These are phyloP conservation scores for Luehdorfia chinensis DNA, from an alignment of 1,140 invertebrate species.

Conservation along the genomic window DNA sequence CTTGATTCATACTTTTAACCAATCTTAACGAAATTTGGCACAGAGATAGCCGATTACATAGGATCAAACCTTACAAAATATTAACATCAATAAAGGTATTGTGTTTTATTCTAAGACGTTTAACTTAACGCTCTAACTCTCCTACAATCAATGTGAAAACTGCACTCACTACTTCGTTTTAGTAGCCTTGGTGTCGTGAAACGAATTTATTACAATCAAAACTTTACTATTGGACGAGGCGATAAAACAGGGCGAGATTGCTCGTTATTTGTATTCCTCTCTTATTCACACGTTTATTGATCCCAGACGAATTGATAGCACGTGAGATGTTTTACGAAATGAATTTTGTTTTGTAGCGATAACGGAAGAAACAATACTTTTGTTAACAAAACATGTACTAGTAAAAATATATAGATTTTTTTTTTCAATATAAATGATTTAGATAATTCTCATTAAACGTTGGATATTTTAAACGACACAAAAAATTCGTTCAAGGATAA, in stretches of 20 bases:
- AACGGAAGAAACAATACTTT: not conserved
- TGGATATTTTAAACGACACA: too few species aligned
- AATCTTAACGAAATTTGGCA: too few species aligned
- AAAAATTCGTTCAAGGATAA: too few species aligned
- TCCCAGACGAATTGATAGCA: slow-evolving; percentile 12
- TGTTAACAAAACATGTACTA: not conserved
- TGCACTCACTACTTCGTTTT: slow-evolving; percentile 8
- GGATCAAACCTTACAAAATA: too few species aligned
- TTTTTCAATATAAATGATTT: too few species aligned
- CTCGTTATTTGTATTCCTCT: slow-evolving; percentile 16
- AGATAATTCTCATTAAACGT: too few species aligned
- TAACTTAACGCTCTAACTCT: too few species aligned
- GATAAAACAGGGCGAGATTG: slow-evolving; percentile 6
- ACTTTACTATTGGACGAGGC: slow-evolving; percentile 10
- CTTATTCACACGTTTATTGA: slow-evolving; percentile 16
- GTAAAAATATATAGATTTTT: too few species aligned
- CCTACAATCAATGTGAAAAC: not conserved
- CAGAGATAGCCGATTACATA: too few species aligned
- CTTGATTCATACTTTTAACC: too few species aligned
- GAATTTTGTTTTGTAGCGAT: not conserved
- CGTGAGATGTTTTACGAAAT: slow-evolving; percentile 7
- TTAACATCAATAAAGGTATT: too few species aligned
- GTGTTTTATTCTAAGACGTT: too few species aligned
- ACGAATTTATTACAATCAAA: slow-evolving; percentile 15
- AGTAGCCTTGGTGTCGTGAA: slow-evolving; percentile 9